Evolutionary conservation across 2,888 invertebrate genomes (phyloP).

Genomic region (Eupithecia dodoneata): DNA sequence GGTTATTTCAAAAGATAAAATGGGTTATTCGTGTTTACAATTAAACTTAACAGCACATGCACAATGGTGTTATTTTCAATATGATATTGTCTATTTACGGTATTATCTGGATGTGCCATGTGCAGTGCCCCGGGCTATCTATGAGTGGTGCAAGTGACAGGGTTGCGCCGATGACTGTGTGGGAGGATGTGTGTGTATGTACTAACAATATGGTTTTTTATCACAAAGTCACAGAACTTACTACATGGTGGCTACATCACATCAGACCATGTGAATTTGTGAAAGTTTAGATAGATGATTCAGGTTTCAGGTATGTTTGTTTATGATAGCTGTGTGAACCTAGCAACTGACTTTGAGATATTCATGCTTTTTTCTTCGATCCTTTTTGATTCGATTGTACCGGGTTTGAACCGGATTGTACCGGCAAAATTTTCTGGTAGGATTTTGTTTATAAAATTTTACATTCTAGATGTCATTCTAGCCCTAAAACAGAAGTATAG

Average conservation of each 20-base stretch:
- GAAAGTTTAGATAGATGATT: not conserved
- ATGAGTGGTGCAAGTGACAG: conserved; percentile 44
- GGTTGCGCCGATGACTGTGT: not conserved
- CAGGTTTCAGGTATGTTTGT: no score
- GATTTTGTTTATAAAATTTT: no score
- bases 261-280: not conserved
- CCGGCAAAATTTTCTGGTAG: no score
- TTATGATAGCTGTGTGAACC: no score
- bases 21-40: conserved; percentile 21
- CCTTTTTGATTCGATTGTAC: no score
- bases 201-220: not conserved
- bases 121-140: conserved; percentile 67
- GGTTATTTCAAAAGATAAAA: conserved; percentile 18
- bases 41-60: conserved; percentile 33
- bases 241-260: not conserved
- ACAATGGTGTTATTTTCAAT: conserved; percentile 34
- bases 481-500: no score
- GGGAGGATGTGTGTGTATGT: not conserved
- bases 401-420: no score
- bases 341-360: no score
- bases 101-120: conserved; percentile 59
- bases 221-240: not conserved
- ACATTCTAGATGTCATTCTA: no score
- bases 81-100: conserved; percentile 39
- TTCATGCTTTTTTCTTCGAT: no score